A percentile compares a stretch with the other conserved stretches of the same genome.
Conservation (phyloP, 2,113 vertebrate species). For the Mastomys coucha region DNA sequence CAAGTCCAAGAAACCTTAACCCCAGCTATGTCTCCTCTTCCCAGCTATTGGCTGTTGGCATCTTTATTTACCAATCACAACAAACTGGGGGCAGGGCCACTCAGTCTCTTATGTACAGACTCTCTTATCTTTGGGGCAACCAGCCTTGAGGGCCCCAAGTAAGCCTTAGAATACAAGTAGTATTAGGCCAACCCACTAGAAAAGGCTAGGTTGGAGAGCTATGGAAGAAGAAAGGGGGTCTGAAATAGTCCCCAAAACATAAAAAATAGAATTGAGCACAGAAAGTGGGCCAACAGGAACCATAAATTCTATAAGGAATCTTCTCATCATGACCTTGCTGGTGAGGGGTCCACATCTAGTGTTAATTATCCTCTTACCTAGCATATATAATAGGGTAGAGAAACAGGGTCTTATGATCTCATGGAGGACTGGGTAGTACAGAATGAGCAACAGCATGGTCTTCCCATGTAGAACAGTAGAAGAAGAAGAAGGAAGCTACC, state of each 20-base stretch:
- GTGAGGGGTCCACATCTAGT: neutral
- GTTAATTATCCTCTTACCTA: neutral
- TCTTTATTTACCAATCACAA: too few relatives aligned
- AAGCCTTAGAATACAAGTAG: too few relatives aligned
- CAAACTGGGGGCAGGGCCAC: too few relatives aligned
- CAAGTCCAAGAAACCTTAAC: too few relatives aligned
- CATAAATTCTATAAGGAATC: neutral
- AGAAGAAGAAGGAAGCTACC: neutral
- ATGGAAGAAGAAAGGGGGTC: neutral
- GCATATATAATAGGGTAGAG: neutral
- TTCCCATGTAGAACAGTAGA: neutral
- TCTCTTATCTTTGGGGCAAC: too few relatives aligned
- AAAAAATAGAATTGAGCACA: neutral
- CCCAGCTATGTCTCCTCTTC: too few relatives aligned
- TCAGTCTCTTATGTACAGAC: too few relatives aligned
- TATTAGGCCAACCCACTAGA: too few relatives aligned
- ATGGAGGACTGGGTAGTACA: neutral
- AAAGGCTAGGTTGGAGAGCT: neutral
- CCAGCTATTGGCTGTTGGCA: too few relatives aligned
- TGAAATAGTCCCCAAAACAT: neutral
- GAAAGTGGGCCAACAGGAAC: accelerated
- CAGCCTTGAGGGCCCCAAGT: too few relatives aligned
- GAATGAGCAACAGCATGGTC: neutral
- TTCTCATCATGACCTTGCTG: accelerated
- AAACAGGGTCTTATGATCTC: accelerated